Evolutionary conservation across 2,113 vertebrate genomes (phyloP), one percentile per base, ranked within the genome.

Genomic region (Promerops cafer): DNA sequence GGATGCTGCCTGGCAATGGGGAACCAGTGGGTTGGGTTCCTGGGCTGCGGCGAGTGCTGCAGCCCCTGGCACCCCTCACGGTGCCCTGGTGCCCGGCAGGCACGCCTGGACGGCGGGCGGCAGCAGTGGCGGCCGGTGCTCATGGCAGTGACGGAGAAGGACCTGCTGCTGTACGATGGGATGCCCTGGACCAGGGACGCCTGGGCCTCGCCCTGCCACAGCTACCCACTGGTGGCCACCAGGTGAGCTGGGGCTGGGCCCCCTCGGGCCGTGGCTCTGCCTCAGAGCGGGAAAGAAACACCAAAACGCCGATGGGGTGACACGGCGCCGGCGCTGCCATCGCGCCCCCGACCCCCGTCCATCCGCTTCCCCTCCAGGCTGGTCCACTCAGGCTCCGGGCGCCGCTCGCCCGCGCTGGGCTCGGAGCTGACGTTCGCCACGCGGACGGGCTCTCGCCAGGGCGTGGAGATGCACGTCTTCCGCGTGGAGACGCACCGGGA

Each of bases 401-500:
- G 97, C 37, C 98, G 98, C 35, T 99, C 99, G 1, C 99, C 99
- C 0, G 97, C 98, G 2, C 97, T 98, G 91, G 98, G 98, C 49
- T 98, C 98, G 1, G 99, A 99, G 79, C 98, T 99, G 75, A 98
- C 98, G 2, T 99, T 99, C 7, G 99, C 98, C 96, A 99, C 99
- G 1, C 98, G 99, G 74, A 99, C 99, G 0, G 99, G 99, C 50
- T 99, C 99, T 1, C 98, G 98, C 8, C 99, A 99, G 65, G 99
- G 99, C 18, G 98, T 99, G 39, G 99, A 99, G 97, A 99, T 98
- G 95, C 99, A 99, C 61, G 56, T 99, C 26, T 99, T 99, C 97
- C 97, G 99, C 1, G 99, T 99, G 94, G 99, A 99, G 97, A 99
- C 98, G 5, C 99, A 99, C 97, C 99, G 99, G 85, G 99, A 99